phyloP scores from a whole-genome alignment of 2,113 vertebrate species.

The Gracilinanus agilis region DNA sequence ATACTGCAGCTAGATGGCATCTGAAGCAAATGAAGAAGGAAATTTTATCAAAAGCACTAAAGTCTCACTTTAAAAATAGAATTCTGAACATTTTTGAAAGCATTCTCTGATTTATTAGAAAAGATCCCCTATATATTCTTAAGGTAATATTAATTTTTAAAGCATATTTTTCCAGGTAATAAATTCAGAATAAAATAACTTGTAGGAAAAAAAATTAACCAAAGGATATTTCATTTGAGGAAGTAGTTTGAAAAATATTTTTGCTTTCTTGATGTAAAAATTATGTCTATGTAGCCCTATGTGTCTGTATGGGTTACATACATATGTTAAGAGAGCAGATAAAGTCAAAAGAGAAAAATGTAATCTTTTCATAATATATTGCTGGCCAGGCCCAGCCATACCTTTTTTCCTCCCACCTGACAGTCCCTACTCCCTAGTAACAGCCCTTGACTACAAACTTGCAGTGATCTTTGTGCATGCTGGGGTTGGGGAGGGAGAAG shows the following conservation, averaged over 20 bases:
- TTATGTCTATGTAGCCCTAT: not conserved
- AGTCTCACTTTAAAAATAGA: not conserved
- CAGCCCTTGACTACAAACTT: not conserved
- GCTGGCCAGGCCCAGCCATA: not conserved
- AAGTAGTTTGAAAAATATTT: not conserved
- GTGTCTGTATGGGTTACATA: not conserved
- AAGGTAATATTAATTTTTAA: not conserved
- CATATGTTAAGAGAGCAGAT: not conserved
- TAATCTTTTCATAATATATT: not conserved
- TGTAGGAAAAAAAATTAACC: not conserved
- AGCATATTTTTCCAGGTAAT: not conserved
- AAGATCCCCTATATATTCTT: not conserved
- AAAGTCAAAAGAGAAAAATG: not conserved
- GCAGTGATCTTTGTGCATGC: not conserved
- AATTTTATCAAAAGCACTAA: no score
- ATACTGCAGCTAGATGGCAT: not conserved
- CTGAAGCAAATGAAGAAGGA: not conserved
- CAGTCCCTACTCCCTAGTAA: not conserved
- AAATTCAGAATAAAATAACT: not conserved
- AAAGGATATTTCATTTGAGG: not conserved
- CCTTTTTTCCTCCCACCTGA: not conserved
- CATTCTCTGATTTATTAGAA: not conserved
- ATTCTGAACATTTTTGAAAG: not conserved
- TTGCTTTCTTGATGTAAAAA: not conserved
- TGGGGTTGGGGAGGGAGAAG: not conserved